Conservation (phyloP, 2,888 invertebrate genomes). For the Drosophila emarginata region DNA sequence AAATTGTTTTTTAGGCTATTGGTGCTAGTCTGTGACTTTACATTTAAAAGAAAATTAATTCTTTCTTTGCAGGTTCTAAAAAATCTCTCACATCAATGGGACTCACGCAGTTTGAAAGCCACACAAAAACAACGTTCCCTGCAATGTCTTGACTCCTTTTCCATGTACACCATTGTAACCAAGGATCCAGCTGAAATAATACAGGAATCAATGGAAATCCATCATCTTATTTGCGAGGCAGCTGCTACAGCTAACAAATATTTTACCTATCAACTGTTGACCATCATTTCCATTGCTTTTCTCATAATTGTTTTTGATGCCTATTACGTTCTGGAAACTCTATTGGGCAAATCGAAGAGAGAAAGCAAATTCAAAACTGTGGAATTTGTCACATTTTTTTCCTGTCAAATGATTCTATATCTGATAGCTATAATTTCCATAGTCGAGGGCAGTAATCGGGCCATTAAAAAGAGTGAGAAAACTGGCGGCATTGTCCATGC, state of each 20-base stretch:
- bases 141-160: constrained; percentile 80
- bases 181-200: constrained; percentile 81
- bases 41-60: too few relatives aligned
- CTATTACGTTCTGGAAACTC: constrained; percentile 81
- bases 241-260: constrained; percentile 82
- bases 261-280: constrained; percentile 81
- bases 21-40: too few relatives aligned
- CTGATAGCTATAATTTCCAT: constrained; percentile 81
- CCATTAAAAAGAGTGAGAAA: constrained; percentile 81
- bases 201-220: constrained; percentile 82
- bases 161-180: constrained; percentile 81
- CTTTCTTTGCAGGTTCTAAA: constrained; percentile 74
- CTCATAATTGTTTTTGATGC: constrained; percentile 82
- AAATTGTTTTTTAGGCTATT: too few relatives aligned
- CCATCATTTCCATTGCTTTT: constrained; percentile 82
- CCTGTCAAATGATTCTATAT: constrained; percentile 82
- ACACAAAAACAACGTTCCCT: constrained; percentile 76
- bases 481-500: constrained; percentile 81
- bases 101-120: constrained; percentile 63
- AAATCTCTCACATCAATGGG: constrained; percentile 80
- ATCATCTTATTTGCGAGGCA: constrained; percentile 82
- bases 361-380: constrained; percentile 81
- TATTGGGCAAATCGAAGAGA: constrained; percentile 79
- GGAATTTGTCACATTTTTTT: constrained; percentile 82
- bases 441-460: constrained; percentile 81